Evolutionary conservation across 64 coral and sea anemone genomes (phyloP), one percentile per base, ranked within the genome.

Genomic region (Pachyseris speciosa): DNA sequence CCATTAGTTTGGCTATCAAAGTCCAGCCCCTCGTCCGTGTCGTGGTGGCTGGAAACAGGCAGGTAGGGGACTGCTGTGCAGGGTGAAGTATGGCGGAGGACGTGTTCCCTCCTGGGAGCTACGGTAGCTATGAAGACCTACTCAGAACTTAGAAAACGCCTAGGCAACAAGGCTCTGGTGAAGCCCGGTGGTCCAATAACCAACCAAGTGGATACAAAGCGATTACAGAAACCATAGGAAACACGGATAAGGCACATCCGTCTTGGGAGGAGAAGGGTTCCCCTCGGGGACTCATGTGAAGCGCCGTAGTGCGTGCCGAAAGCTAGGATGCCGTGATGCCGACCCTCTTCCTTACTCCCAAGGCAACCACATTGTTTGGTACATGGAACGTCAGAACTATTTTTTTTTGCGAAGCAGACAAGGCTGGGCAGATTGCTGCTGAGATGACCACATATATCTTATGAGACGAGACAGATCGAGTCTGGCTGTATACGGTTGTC

Each of bases 341-440:
- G 22, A 48, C 11, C 25, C 74, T 11, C 25, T n/a, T 51, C 49
- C 74, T 77, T 30, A 4, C 43, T 2, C 22, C 42, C 20, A 48
- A 48, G 43, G 30, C 42, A 51, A 49, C 49, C 0, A 77, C 43
- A 49, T 9, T 30, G 39, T 50, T 78, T n/a, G 74, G 42, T 27
- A 79, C 45, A 7, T 79, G 75, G 47, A 79, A 57, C 34, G 75
- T 79, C 26, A 79, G 47, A 11, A 79, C 49, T 16, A 55, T 57
- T 45, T 79, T 55, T 27, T 5, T 31, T 30, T 45, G 4, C 5
- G 11, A 67, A 36, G 75, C 30, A 52, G 47, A 48, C 0, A 79
- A 79, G 33, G 1, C 43, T 30, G 30, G n/a, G 15, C 15, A 79
- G 24, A 51, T 55, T 51, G 48, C 30, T 29, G 29, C 45, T 79